Percentiles rank a stretch among this genome's conserved stretches.
Conservation (phyloP, 2,113 vertebrate genomes). For the Numenius arquata region DNA sequence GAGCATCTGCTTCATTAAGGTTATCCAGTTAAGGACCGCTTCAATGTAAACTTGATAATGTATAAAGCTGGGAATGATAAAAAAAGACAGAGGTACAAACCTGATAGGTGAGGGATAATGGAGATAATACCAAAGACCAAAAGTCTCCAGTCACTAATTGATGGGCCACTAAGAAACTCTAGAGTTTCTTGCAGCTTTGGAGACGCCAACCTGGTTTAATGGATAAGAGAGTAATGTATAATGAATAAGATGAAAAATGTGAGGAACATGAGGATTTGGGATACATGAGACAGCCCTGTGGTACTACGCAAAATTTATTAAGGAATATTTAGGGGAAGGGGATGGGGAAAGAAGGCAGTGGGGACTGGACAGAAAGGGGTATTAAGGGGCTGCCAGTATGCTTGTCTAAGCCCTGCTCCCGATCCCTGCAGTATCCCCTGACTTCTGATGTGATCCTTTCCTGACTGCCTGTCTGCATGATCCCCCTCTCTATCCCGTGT, state of each 20-base stretch:
- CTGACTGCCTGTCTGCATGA: not conserved
- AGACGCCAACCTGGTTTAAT: not conserved
- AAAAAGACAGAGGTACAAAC: not conserved
- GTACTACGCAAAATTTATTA: not conserved
- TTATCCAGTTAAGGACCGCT: not conserved
- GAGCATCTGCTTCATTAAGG: not conserved
- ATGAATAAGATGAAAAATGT: not conserved
- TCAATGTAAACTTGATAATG: not conserved
- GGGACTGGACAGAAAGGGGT: not conserved
- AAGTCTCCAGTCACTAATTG: not conserved
- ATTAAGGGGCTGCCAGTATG: not conserved
- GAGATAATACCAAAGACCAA: not conserved
- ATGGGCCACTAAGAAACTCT: not conserved
- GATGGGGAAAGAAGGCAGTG: not conserved
- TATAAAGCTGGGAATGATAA: not conserved
- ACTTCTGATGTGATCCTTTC: not conserved
- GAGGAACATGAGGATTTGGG: not conserved
- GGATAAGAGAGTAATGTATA: not conserved
- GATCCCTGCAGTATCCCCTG: not conserved
- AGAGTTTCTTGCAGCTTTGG: not conserved
- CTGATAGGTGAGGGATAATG: not conserved
- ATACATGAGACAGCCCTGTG: not conserved
- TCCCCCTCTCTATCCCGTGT: rapidly evolving
- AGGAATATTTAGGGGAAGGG: not conserved
- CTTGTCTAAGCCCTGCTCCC: not conserved